Evolutionary conservation across 2,113 vertebrate genomes (phyloP), one percentile per base, ranked within the genome.

Genomic region (Sturnira hondurensis): DNA sequence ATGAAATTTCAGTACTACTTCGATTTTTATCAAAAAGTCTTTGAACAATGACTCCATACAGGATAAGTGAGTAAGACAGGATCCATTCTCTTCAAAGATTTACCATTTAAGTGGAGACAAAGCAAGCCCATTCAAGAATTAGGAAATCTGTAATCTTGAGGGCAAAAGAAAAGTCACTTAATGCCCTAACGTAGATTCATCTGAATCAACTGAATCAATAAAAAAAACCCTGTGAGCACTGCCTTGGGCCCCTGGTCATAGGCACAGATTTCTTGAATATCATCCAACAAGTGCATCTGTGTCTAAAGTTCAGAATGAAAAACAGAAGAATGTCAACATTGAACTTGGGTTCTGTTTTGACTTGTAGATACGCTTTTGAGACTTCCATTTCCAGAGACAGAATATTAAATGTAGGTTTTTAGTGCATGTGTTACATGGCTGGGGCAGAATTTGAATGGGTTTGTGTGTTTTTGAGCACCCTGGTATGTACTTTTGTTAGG

Each of bases 291-390:
- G 12, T 22, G 5, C 2, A 10, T 65, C 45, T 87, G n/a, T 74
- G 93, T 97, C n/a, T 36, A 43, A 95, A 95, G 36, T 70, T 83
- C 36, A 41, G n/a, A 28, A 85, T 54, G 71, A 88, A 93, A 89
- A 87, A 26, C 31, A 87, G 73, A 92, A 86, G 20, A 47, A 56
- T 61, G 26, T 90, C 22, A 88, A 43, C 16, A 52, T 5, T 84
- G 41, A 93, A 41, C 20, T 28, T 70, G 28, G 61, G 73, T 61
- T 97, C 41, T 10, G 38, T 71, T 96, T 94, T 92, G 41, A 87
- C 47, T 76, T 70, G 94, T 47, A 52, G 58, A 76, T 31, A 11
- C 4, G 4, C 14, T 26, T 19, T 76, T 93, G 56, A 76, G 41
- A 36, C 43, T 91, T 89, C 50, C 22, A 76, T 89, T 93, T 11